Base-by-base conservation (phyloP, 2,797 vertebrate species). In the Anisognathus igniventris region DNA sequence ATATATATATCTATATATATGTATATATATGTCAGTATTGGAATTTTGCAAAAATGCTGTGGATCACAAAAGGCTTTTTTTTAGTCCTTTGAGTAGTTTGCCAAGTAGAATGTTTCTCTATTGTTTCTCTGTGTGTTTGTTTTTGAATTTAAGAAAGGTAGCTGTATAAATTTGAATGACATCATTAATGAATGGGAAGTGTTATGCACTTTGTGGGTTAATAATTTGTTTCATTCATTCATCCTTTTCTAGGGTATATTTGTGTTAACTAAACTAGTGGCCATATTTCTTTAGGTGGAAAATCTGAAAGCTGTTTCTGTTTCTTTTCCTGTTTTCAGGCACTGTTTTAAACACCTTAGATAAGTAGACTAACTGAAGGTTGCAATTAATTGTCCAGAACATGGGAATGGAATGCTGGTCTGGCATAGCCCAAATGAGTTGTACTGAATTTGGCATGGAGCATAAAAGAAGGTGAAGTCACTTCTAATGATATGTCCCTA, bases 391-490 rank as follows among this genome's bases (percentile, higher is more conserved):
- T 97, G 95, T 96, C 91, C 92, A 85, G 92, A 96, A 95, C 92
- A 93, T 72, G 92, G 76, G 92, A 96, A 97, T 97, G 96, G 97
- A 97, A 97, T 97, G 95, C 92, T 68, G 77, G 9, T 93, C 87
- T 96, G 95, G 96, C 85, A 90, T 86, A 96, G 85, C 72, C 88
- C 79, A 93, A 90, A 84, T 85, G 91, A 96, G 62, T 79, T 90
- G 90, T 90, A 70, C 82, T 92, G 96, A 94, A 91, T 97, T 96
- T 97, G 88, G 94, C 86, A 88, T 28, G 64, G 92, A 94, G 79
- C 87, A 66, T 95, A 80, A 95, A 96, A 97, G 95, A 76, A 93
- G 73, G 86, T 79, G 94, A 95, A 95, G 93, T 95, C 90, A 94
- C 96, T 94, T 95, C 77, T 96, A 96, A 96, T 95, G 95, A 92